Evolutionary conservation across 2,888 invertebrate genomes (phyloP).

Genomic region (Diadromus collaris): DNA sequence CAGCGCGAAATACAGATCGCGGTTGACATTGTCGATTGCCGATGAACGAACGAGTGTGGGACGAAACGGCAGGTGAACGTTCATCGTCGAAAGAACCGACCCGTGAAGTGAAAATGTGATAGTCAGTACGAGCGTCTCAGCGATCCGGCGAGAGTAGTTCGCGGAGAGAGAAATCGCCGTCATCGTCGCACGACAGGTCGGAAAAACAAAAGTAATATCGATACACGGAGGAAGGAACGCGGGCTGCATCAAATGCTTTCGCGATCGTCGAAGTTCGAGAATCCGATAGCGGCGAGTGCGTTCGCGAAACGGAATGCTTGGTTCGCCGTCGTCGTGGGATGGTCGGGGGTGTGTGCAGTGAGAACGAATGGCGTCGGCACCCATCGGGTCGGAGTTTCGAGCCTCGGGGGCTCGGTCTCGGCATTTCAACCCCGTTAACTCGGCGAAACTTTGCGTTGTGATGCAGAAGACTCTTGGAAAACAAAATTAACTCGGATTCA

Average conservation of each 20-base stretch:
- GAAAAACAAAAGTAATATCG: neutral
- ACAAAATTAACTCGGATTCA: constrained; percentile 39
- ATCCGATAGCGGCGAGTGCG: constrained; percentile 17
- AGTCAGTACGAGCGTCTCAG: neutral
- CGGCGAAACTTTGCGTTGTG: constrained; percentile 39
- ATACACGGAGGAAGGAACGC: neutral
- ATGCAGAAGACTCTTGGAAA: constrained; percentile 29
- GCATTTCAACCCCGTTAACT: constrained; percentile 17
- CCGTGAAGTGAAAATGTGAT: constrained; percentile 35
- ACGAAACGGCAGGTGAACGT: neutral
- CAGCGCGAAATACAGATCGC: constrained; percentile 7
- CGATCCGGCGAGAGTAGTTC: constrained; percentile 3
- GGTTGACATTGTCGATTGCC: constrained; percentile 2
- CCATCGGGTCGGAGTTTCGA: constrained; percentile 19
- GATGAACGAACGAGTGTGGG: constrained; percentile 19
- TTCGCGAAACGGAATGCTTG: constrained; percentile 14
- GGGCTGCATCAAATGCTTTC: constrained; percentile 37
- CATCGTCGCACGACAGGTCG: neutral
- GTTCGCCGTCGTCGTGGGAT: neutral
- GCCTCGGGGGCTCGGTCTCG: constrained; percentile 14
- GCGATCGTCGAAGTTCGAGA: constrained; percentile 8
- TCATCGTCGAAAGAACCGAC: neutral
- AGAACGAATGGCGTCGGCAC: constrained; percentile 18
- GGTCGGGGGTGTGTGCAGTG: constrained; percentile 6
- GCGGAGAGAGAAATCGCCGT: neutral